These are phyloP conservation scores for Polymixis flavicincta DNA, from an alignment of 2,888 invertebrate genomes.

Conservation along the genomic window DNA sequence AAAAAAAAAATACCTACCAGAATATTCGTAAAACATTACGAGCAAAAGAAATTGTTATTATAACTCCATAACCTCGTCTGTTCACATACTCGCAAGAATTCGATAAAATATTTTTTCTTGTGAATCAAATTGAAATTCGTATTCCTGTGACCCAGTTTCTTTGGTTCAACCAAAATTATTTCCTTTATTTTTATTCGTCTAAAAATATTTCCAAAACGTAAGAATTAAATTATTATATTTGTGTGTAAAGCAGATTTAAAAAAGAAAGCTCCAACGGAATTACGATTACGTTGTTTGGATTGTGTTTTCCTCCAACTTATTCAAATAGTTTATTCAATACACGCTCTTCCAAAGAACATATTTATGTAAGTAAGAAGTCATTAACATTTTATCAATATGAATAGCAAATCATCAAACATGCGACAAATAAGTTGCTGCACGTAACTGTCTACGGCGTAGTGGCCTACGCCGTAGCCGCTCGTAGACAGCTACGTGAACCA, in stretches of 20 bases:
- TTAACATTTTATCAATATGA: not conserved
- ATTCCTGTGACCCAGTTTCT: constrained; percentile 41
- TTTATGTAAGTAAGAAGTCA: not conserved
- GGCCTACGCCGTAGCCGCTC: constrained; percentile 46
- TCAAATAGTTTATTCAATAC: not conserved
- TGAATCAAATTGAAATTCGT: constrained; percentile 49
- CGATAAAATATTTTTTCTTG: constrained; percentile 51
- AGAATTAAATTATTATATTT: constrained; percentile 14
- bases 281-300: not conserved
- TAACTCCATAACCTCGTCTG: constrained; percentile 26
- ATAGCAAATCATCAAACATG: not conserved
- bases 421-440: too few relatives aligned
- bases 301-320: not conserved
- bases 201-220: constrained; percentile 8
- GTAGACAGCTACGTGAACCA: constrained; percentile 14
- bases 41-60: constrained; percentile 30
- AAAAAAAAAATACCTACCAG: constrained; percentile 21
- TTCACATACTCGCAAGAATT: constrained; percentile 32
- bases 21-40: constrained; percentile 2
- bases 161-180: too few relatives aligned
- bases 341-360: not conserved
- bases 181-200: constrained; percentile 23
- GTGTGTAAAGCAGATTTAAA: not conserved
- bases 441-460: constrained; percentile 32
- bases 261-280: not conserved